These are phyloP conservation scores for Sorex fumeus DNA, from an alignment of 2,113 vertebrate genomes.

Conservation along the genomic window DNA sequence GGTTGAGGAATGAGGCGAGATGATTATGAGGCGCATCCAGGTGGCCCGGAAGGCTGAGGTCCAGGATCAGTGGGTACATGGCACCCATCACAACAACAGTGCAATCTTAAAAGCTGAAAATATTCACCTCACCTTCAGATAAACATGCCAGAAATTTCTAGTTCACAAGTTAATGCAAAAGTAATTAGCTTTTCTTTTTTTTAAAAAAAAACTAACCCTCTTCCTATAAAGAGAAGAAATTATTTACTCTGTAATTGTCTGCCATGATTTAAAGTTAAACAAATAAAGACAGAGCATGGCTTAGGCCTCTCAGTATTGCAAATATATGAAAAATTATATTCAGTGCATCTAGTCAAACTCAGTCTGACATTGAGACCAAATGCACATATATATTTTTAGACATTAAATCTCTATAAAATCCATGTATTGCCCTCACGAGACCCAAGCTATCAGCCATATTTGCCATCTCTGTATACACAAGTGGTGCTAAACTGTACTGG, in stretches of 20 bases:
- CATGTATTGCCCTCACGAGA: constrained; percentile 84
- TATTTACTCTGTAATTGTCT: constrained; percentile 79
- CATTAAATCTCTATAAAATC: constrained; percentile 86
- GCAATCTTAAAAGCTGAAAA: constrained; percentile 63
- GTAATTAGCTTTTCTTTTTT: constrained; percentile 85
- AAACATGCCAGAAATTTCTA: constrained; percentile 76
- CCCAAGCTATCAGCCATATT: constrained; percentile 85
- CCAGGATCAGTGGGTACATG: background rate
- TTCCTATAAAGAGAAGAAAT: constrained; percentile 74
- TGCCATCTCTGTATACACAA: constrained; percentile 86
- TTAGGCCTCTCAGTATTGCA: constrained; percentile 78
- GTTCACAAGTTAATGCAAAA: constrained; percentile 80
- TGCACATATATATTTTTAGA: constrained; percentile 86
- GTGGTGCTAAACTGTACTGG: constrained; percentile 82
- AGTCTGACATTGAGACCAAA: constrained; percentile 84
- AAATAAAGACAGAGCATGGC: constrained; percentile 82
- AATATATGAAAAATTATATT: constrained; percentile 83
- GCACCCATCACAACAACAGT: background rate
- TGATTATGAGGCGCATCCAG: background rate
- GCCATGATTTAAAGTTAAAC: constrained; percentile 85
- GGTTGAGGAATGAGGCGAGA: background rate
- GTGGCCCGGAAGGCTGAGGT: background rate
- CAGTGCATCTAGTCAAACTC: constrained; percentile 80
- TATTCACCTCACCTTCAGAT: constrained; percentile 68
- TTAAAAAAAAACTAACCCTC: constrained; percentile 73